Conservation (phyloP, 1,140 invertebrate genomes). For the Laodelphax striatellus region DNA sequence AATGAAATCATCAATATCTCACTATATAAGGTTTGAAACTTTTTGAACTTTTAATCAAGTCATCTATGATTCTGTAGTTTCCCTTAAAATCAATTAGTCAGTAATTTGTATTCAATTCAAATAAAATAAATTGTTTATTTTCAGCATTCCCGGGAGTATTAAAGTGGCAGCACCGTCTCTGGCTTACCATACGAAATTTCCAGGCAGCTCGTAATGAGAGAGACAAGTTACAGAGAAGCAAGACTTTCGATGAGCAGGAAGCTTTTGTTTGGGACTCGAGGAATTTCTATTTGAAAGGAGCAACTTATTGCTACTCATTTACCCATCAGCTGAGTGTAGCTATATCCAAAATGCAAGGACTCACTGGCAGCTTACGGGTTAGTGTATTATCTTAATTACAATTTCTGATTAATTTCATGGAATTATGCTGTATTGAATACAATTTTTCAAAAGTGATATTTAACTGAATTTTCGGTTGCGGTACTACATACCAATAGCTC, state of each 20-base stretch:
- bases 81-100: too few species aligned
- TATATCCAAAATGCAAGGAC: constrained; percentile 72
- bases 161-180: constrained; percentile 38
- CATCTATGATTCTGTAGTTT: too few species aligned
- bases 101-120: too few species aligned
- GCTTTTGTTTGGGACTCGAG: constrained; percentile 55
- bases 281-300: constrained; percentile 64
- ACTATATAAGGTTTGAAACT: too few species aligned
- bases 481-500: too few species aligned
- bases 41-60: too few species aligned
- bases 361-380: constrained; percentile 65
- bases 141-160: constrained; percentile 34
- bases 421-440: too few species aligned
- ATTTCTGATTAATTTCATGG: neutral
- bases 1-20: too few species aligned
- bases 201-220: constrained; percentile 39
- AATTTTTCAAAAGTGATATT: too few species aligned
- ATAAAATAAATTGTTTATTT: too few species aligned
- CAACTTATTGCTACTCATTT: constrained; percentile 54
- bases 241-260: constrained; percentile 45
- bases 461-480: too few species aligned
- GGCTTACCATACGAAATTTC: constrained; percentile 33
- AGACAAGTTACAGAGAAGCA: constrained; percentile 41
- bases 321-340: constrained; percentile 70
- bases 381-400: constrained; percentile 23